These are phyloP conservation scores for Brachionus sp. DNA, from an alignment of 1,140 invertebrate species.

Conservation along the genomic window DNA sequence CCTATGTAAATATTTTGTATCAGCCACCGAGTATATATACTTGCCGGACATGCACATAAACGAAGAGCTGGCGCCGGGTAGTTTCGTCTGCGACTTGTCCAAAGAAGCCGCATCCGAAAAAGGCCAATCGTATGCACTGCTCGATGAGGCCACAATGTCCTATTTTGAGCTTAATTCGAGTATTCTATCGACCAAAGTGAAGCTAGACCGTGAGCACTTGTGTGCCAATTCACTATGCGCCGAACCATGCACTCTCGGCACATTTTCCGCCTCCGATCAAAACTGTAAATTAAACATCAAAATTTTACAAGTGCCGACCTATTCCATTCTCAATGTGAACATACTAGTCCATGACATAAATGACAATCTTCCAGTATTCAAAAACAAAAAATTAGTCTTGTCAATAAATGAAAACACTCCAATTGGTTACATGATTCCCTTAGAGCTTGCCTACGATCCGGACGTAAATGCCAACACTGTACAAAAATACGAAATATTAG, in stretches of 20 bases:
- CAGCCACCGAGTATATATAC: constrained; percentile 3
- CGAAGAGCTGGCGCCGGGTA: neutral
- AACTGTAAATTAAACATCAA: constrained; percentile 29
- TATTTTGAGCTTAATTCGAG: constrained; percentile 12
- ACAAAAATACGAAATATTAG: neutral
- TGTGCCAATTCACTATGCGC: constrained; percentile 1
- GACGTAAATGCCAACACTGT: constrained; percentile 2
- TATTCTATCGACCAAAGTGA: neutral
- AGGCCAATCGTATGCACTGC: neutral
- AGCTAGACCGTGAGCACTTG: constrained; percentile 12
- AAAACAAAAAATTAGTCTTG: neutral
- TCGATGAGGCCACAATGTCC: neutral
- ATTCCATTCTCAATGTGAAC: constrained; percentile 12
- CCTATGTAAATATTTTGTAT: neutral
- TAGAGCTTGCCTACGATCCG: constrained; percentile 25
- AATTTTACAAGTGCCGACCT: neutral
- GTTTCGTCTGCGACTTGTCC: neutral
- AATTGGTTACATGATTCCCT: constrained; percentile 7
- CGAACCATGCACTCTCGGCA: neutral
- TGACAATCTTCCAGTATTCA: constrained; percentile 20
- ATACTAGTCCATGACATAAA: constrained; percentile 41
- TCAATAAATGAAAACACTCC: constrained; percentile 38
- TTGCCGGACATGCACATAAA: neutral
- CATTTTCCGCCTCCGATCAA: neutral
- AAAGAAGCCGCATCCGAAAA: neutral